These are phyloP conservation scores for Ostrea edulis DNA, from an alignment of 1,140 invertebrate genomes.

Conservation along the genomic window DNA sequence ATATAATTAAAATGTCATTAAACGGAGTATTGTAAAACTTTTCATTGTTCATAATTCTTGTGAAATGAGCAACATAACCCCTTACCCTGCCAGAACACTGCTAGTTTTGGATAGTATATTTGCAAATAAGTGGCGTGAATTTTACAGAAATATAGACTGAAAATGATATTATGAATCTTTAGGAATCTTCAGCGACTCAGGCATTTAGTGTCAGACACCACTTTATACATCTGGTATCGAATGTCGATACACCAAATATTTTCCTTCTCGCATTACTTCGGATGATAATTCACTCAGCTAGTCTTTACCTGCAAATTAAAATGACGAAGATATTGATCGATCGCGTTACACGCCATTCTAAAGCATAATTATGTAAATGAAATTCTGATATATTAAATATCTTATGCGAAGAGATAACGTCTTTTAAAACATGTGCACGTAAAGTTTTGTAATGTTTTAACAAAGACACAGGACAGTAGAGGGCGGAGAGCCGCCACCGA, in stretches of 20 bases:
- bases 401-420: slow-evolving; percentile 25
- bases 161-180: neutral
- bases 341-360: neutral
- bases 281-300: slow-evolving; percentile 4
- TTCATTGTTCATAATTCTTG: no score
- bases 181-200: neutral
- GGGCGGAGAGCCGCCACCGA: neutral
- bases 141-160: neutral
- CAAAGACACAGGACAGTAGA: neutral
- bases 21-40: no score
- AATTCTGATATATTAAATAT: slow-evolving; percentile 38
- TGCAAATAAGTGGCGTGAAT: neutral
- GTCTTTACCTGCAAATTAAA: slow-evolving; percentile 6
- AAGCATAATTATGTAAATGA: slow-evolving; percentile 35
- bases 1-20: no score
- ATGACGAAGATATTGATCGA: slow-evolving; percentile 26
- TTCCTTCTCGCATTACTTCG: neutral
- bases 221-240: neutral
- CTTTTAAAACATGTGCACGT: neutral
- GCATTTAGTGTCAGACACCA: slow-evolving; percentile 27
- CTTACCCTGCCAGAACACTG: no score
- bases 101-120: neutral
- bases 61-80: no score
- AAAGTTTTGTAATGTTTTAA: slow-evolving; percentile 5
- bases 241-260: slow-evolving; percentile 16